Evolutionary conservation across 2,888 invertebrate species (phyloP), one percentile per base, ranked within the genome.

Genomic region (Schizaphis graminum): DNA sequence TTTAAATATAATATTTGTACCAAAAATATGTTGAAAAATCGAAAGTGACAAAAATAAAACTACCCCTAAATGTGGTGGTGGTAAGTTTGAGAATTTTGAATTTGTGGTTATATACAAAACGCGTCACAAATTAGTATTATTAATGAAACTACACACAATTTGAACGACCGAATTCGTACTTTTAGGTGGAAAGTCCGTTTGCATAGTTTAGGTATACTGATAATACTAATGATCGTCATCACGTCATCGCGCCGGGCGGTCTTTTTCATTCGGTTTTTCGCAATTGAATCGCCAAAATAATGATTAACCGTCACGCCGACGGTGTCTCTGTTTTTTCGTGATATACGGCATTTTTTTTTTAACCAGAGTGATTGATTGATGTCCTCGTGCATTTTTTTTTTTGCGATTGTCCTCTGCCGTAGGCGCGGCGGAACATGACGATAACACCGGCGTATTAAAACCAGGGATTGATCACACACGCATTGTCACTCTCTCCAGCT

Each of bases 341-440:
- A 87, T 61, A 16, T 35, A 61, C 61, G 61, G 7, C 67, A 16
- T 26, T 61, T 49, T 87, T 92, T 67, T 61, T 61, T 87, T 41
- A 13, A 56, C 49, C 41, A 16, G 8, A 87, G 87, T 92, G 92
- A 92, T 92, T 92, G 92, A 92, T 92, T 67, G 92, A 92, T 92
- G 87, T 85, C 21, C 28, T 88, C 41, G 35, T 67, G 41, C 87
- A n/a, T 7, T 86, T 91, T 91, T 84, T 84, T 84, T 91, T 91
- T 84, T 26, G 16, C 41, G 3, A n/a, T 53, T 28, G 56, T 85
- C 91, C n/a, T 57, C 47, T 57, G 28, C 44, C n/a, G 26, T 47
- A 56, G n/a, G 28, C 47, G 47, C 1, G 47, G n/a, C n/a, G n/a
- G 61, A 11, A 41, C 41, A 88, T 49, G 67, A 77, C 26, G 57